These are phyloP conservation scores for Lutjanus campechanus DNA, from an alignment of 2,797 vertebrate genomes.

Conservation along the genomic window DNA sequence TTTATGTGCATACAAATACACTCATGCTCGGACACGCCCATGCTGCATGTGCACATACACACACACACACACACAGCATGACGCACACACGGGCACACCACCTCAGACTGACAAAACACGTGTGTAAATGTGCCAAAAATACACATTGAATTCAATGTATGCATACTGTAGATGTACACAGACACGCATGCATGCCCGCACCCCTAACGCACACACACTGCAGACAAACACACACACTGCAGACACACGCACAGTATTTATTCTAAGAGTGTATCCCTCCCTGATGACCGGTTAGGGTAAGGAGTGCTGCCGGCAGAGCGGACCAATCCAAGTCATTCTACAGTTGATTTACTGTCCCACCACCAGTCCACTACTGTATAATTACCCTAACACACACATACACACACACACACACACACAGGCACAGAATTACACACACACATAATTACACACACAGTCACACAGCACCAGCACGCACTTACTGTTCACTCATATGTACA, in stretches of 20 bases:
- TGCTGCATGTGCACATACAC: conserved; percentile 13
- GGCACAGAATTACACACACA: conserved; percentile 35
- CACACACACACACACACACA: conserved; percentile 36
- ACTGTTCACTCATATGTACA: conserved; percentile 43
- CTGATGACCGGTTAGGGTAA: conserved; percentile 78
- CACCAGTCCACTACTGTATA: conserved; percentile 81
- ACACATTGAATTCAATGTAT: conserved; percentile 26
- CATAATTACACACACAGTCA: conserved; percentile 53
- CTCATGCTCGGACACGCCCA: conserved; percentile 60
- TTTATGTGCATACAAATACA: conserved; percentile 63
- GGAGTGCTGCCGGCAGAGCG: conserved; percentile 69
- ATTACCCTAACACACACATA: conserved; percentile 74
- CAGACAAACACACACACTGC: conserved; percentile 17
- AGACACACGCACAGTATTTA: conserved; percentile 66
- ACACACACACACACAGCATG: conserved; percentile 13
- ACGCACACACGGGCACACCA: not conserved
- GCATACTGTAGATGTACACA: conserved; percentile 37
- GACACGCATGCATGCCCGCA: conserved; percentile 17
- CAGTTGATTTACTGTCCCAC: conserved; percentile 85
- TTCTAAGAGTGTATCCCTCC: conserved; percentile 80
- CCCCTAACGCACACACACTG: not conserved
- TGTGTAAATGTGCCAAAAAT: conserved; percentile 18
- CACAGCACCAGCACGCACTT: conserved; percentile 38
- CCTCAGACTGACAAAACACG: conserved; percentile 23
- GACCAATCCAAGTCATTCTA: conserved; percentile 81